A percentile compares a stretch with the other conserved stretches of the same genome.
Evolutionary conservation across 1,140 invertebrate species (phyloP).

Genomic region (Halictus rubicundus): DNA sequence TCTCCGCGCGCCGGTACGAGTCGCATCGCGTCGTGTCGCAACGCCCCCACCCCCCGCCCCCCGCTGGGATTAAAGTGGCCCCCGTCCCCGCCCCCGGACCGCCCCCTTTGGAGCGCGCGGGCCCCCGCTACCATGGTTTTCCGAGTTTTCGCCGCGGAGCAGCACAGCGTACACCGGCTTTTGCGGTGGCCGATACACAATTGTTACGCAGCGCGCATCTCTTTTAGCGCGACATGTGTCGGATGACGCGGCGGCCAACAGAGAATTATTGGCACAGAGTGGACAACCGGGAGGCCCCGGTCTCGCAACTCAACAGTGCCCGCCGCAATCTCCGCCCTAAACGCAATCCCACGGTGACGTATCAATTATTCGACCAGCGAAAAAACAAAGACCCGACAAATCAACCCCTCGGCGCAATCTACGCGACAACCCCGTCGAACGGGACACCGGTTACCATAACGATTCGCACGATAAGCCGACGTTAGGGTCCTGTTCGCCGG

Average conservation of each 20-base stretch:
- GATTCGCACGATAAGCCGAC: too few species aligned
- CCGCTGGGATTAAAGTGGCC: conserved; percentile 16
- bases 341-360: conserved; percentile 17
- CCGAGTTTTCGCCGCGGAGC: conserved; percentile 4
- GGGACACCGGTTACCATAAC: conserved; percentile 14
- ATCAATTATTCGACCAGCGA: too few species aligned
- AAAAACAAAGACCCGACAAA: too few species aligned
- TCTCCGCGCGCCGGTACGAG: neutral
- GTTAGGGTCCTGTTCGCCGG: too few species aligned
- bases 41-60: too few species aligned
- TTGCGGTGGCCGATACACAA: neutral
- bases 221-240: neutral
- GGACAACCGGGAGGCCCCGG: neutral
- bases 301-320: neutral
- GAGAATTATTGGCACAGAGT: neutral
- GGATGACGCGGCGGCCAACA: neutral
- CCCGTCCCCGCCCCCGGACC: too few species aligned
- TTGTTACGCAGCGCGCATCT: neutral
- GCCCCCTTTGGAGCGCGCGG: too few species aligned
- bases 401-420: too few species aligned
- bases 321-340: conserved; percentile 20
- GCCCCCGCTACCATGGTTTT: neutral
- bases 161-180: neutral
- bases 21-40: too few species aligned
- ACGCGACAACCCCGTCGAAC: neutral